A percentile compares a stretch with the other conserved stretches of the same genome.
phyloP scores from a whole-genome alignment of 2,888 invertebrate genomes.

The Campaea margaritaria region DNA sequence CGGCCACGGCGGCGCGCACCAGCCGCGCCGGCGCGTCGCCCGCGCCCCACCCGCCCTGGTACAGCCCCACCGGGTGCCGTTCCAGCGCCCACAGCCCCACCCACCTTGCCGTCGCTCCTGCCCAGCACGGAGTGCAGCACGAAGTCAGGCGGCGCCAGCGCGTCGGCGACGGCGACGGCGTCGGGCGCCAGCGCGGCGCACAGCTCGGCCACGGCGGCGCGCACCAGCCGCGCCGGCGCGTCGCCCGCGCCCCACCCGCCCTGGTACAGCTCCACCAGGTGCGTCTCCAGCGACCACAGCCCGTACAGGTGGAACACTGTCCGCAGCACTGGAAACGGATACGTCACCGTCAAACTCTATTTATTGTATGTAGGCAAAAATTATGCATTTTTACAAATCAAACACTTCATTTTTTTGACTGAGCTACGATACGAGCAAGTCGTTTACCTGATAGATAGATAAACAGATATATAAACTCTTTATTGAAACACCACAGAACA shows the following conservation, averaged over 20 bases:
- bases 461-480: too few relatives aligned
- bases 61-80: conserved; percentile 89
- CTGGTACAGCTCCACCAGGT: conserved; percentile 90
- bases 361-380: too few relatives aligned
- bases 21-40: conserved; percentile 84
- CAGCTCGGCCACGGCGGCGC: conserved; percentile 87
- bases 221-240: conserved; percentile 85
- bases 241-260: conserved; percentile 85
- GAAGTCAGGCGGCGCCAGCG: conserved; percentile 95
- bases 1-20: too few relatives aligned
- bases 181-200: conserved; percentile 90
- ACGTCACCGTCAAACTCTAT: too few relatives aligned
- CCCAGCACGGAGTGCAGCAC: conserved; percentile 95
- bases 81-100: conserved; percentile 79
- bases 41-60: conserved; percentile 87
- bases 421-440: too few relatives aligned
- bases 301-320: conserved; percentile 73
- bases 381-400: too few relatives aligned
- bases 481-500: too few relatives aligned
- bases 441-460: too few relatives aligned
- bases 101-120: conserved; percentile 92
- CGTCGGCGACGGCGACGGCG: conserved; percentile 92
- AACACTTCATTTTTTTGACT: too few relatives aligned
- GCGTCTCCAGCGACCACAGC: conserved; percentile 86
- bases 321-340: conserved; percentile 72